Base-by-base conservation (phyloP, 2,888 invertebrate genomes). In the Phengaris arion region DNA sequence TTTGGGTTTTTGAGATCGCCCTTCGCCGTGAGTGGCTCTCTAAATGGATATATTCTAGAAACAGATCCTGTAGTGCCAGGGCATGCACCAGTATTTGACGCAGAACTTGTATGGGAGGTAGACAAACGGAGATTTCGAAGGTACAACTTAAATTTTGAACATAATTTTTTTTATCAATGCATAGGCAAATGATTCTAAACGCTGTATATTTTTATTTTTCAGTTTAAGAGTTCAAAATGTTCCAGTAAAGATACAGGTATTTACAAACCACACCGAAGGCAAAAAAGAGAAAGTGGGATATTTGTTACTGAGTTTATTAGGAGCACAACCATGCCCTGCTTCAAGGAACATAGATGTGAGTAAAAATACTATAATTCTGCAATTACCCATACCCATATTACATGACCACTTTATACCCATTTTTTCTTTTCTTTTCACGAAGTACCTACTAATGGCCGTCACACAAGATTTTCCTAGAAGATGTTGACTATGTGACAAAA, bases 101-200 rank as follows among this genome's bases (percentile, higher is more conserved):
- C 96, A 45, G 96, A 97, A 85, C 94, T 97, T 76, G 95, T 96
- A 74, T 97, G 97, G 97, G 96, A 97, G 86, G 95, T 96, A 3
- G 96, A 96, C 80, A 96, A 96, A 87, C 94, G 94, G 80, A 94
- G 95, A 77, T 93, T 97, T 80, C 94, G 96, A 81, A 95, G 95
- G 96, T 95, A 87, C 77, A 82, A 75, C 76, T 74, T 6, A 68
- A 57, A 22, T 35, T 35, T 35, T 35, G 35, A 35, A 35, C 4
- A 35, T 35, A 35, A 13, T 54, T 74, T 55, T 55, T 9, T 57
- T 15, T 48, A 48, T 5, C 48, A 48, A 48, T 3, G 48, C 8
- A 48, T 48, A 48, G 48, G 6, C 48, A 7, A 48, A 69, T 54
- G 45, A 35, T 35, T 1, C 35, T 35, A 2, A 35, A 35, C 4